Evolutionary conservation across 23 tunicate genomes (phyloP), one percentile per base, ranked within the genome.

Genomic region (Phallusia fumigata): DNA sequence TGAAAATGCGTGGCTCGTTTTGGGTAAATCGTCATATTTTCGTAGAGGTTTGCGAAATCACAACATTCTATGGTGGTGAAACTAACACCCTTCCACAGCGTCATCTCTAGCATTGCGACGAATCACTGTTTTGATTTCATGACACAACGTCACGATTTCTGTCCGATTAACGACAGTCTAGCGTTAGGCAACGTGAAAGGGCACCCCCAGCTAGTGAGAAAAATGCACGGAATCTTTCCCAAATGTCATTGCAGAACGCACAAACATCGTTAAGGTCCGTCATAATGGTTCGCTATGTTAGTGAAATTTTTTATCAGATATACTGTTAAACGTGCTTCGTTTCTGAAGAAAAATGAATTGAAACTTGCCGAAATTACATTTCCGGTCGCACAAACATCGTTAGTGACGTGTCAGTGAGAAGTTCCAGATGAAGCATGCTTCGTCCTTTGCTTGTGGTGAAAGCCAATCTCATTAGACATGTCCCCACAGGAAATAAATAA

Each of bases 81-180:
- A 22, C 15, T n/a, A n/a, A n/a, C n/a, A n/a, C n/a, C n/a, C n/a
- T n/a, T n/a, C n/a, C n/a, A n/a, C n/a, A n/a, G n/a, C n/a, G n/a
- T n/a, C n/a, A n/a, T n/a, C n/a, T n/a, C n/a, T n/a, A n/a, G n/a
- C n/a, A n/a, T n/a, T n/a, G n/a, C n/a, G n/a, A n/a, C n/a, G 47
- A 3, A 10, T 40, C 47, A 40, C 47, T 40, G 47, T 40, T 40
- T 40, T 40, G 47, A 40, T 40, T 40, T 40, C 47, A 58, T 58
- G 69, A 58, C 69, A 58, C 69, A 58, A 58, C 69, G 13, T 22
- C 69, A 58, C 69, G 69, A 58, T 24, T 58, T 58, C 47, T 10
- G 47, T 40, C 10, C 47, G 10, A 40, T 40, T 40, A 40, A 40
- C 47, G 5, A 40, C 47, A 10, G 10, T 40, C 5, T 40, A 5